phyloP scores from a whole-genome alignment of 1,140 invertebrate species.

The Drosophila neocordata region DNA sequence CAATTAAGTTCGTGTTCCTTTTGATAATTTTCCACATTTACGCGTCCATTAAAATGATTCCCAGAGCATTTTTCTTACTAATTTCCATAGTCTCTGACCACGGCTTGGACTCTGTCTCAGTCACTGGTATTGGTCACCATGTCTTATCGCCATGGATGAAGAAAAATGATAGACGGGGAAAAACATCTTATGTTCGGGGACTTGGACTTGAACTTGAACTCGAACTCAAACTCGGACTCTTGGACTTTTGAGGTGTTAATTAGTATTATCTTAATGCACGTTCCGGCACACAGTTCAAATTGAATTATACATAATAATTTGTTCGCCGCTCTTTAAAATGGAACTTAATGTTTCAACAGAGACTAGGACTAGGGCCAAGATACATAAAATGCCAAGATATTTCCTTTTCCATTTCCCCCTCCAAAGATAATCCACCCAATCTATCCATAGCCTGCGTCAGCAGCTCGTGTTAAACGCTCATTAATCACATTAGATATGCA shows the following conservation, averaged over 20 bases:
- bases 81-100: slow-evolving; percentile 70
- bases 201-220: slow-evolving; percentile 11
- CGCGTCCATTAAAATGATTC: slow-evolving; percentile 78
- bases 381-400: slow-evolving; percentile 43
- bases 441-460: slow-evolving; percentile 17
- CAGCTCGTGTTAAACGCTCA: slow-evolving; percentile 76
- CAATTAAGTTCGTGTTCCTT: slow-evolving; percentile 80
- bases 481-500: slow-evolving; percentile 80
- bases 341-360: slow-evolving; percentile 66
- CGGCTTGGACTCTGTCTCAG: not conserved
- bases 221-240: not conserved
- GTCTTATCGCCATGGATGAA: slow-evolving; percentile 42
- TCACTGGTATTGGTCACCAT: not conserved
- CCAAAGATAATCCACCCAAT: slow-evolving; percentile 1
- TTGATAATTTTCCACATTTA: slow-evolving; percentile 79
- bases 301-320: slow-evolving; percentile 81
- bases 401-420: slow-evolving; percentile 6
- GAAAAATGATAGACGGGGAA: slow-evolving; percentile 41
- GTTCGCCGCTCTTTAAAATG: slow-evolving; percentile 76
- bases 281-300: slow-evolving; percentile 80
- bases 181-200: slow-evolving; percentile 14
- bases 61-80: slow-evolving; percentile 69
- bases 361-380: slow-evolving; percentile 8
- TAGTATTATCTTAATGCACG: slow-evolving; percentile 80
- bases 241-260: slow-evolving; percentile 68